Percentiles rank a stretch among this genome's conserved stretches.
These are phyloP conservation scores for Esox masquinongy DNA, from an alignment of 2,797 vertebrate genomes.

Conservation along the genomic window DNA sequence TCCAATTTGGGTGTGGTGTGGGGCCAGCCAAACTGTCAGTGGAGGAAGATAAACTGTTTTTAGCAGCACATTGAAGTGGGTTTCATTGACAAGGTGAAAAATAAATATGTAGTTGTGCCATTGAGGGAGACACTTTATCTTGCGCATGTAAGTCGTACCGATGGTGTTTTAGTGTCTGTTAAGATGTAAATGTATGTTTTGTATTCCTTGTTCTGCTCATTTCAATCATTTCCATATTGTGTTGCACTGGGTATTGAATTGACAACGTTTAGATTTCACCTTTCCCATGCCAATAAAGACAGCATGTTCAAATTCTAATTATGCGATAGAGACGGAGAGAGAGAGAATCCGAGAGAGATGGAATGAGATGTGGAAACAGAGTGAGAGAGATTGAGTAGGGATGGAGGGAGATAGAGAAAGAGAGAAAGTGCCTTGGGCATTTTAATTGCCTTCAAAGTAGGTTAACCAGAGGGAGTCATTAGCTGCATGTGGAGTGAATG, in stretches of 20 bases:
- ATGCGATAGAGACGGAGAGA: background rate
- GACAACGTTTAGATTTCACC: background rate
- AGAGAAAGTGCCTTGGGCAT: conserved; percentile 29
- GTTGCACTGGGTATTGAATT: background rate
- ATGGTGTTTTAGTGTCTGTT: background rate
- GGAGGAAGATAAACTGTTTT: no score
- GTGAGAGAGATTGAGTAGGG: conserved; percentile 4
- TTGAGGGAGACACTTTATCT: no score
- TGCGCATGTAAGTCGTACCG: background rate
- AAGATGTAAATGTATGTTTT: background rate
- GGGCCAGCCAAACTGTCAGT: no score
- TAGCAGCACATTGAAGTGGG: no score
- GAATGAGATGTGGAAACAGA: background rate
- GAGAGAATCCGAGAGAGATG: background rate
- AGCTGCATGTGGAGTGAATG: conserved; percentile 34
- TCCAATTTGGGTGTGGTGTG: no score
- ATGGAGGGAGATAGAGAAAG: background rate
- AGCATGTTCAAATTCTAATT: background rate
- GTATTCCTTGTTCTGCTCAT: background rate
- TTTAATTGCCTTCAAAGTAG: conserved; percentile 53
- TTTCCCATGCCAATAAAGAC: background rate
- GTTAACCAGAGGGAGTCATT: conserved; percentile 54
- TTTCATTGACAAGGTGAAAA: no score
- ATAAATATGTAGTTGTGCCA: no score
- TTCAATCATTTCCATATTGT: background rate